These are phyloP conservation scores for Dysdera silvatica DNA, from an alignment of 1,140 invertebrate genomes.

Conservation along the genomic window DNA sequence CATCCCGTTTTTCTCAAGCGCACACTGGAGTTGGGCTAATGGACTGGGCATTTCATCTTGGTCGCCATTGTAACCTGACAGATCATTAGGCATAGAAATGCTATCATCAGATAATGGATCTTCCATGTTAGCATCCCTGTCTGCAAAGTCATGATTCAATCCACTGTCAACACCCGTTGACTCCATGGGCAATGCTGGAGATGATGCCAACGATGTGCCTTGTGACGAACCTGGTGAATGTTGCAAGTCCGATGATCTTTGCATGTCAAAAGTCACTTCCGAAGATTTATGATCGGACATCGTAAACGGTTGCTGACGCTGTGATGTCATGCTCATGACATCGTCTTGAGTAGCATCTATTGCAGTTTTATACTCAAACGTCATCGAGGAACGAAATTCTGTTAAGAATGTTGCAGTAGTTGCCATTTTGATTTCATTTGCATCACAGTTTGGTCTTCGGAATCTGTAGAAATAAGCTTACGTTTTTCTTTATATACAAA, in stretches of 20 bases:
- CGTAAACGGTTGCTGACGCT: too few species aligned
- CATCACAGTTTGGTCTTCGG: too few species aligned
- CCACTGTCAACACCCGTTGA: background rate
- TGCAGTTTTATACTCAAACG: background rate
- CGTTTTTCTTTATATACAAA: too few species aligned
- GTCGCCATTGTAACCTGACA: background rate
- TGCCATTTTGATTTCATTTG: too few species aligned
- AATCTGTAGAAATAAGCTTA: too few species aligned
- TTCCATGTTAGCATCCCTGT: background rate
- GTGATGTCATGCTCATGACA: too few species aligned
- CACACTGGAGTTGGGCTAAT: background rate
- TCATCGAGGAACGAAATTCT: conserved; percentile 12
- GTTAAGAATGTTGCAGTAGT: background rate
- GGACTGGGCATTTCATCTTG: background rate
- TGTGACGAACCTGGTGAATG: background rate
- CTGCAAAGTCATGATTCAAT: too few species aligned
- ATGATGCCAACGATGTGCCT: background rate
- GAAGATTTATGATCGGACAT: too few species aligned
- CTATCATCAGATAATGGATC: conserved; percentile 8
- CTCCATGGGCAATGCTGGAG: background rate
- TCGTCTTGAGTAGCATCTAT: background rate
- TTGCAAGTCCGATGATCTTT: background rate
- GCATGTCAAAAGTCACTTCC: background rate
- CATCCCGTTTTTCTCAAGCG: conserved; percentile 4
- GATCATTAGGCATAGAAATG: background rate